Percentiles rank a stretch among this genome's conserved stretches.
These are phyloP conservation scores for Mesaphorura yosii DNA, from an alignment of 1,140 invertebrate genomes.

Conservation along the genomic window DNA sequence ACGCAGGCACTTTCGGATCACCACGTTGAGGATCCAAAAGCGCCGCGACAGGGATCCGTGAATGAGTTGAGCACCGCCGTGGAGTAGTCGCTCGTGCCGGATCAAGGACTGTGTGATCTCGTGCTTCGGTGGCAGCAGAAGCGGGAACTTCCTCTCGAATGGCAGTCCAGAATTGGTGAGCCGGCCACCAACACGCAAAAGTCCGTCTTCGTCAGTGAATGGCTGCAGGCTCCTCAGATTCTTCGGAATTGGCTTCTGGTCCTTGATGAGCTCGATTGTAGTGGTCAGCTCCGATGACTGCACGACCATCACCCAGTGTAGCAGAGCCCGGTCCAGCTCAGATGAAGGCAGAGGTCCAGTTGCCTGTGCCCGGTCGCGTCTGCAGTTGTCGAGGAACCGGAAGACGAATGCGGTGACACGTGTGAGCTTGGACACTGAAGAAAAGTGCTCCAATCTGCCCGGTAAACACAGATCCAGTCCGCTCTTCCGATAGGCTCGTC, in stretches of 20 bases:
- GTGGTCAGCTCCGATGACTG: neutral
- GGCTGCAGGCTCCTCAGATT: constrained; percentile 25
- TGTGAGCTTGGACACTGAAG: neutral
- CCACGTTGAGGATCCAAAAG: constrained; percentile 11
- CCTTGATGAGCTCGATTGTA: neutral
- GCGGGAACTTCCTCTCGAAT: constrained; percentile 36
- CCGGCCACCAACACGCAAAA: constrained; percentile 37
- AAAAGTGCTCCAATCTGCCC: too few relatives aligned
- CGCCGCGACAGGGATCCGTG: constrained; percentile 9
- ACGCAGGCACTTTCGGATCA: constrained; percentile 6
- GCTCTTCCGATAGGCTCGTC: neutral
- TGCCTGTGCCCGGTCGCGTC: neutral
- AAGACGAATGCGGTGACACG: neutral
- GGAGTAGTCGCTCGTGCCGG: constrained; percentile 13
- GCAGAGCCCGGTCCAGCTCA: neutral
- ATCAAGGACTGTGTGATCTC: constrained; percentile 21
- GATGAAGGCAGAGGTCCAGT: too few relatives aligned
- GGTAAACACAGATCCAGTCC: neutral
- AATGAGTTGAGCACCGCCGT: neutral
- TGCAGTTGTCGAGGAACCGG: neutral
- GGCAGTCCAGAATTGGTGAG: constrained; percentile 31
- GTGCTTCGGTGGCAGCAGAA: constrained; percentile 10
- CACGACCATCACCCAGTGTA: neutral
- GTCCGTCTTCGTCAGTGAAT: constrained; percentile 33
- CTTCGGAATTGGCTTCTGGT: neutral